phyloP scores from a whole-genome alignment of 2,888 invertebrate species.

The Cerceris ruficornis region DNA sequence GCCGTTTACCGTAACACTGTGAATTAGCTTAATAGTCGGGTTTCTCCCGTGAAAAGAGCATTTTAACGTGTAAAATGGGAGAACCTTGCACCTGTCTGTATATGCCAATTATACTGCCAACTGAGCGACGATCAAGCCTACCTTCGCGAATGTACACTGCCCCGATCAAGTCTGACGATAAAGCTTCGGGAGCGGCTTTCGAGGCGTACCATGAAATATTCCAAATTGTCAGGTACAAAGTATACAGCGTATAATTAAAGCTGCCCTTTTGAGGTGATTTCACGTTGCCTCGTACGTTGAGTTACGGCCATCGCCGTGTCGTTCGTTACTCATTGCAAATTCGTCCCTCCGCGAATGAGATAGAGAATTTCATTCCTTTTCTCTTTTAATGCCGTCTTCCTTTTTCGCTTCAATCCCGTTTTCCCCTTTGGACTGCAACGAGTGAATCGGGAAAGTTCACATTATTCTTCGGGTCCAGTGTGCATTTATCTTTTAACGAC shows the following conservation, averaged over 20 bases:
- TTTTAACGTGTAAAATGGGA: conserved; percentile 34
- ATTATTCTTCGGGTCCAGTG: too few relatives aligned
- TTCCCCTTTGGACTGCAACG: too few relatives aligned
- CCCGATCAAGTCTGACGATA: conserved; percentile 13
- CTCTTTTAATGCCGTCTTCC: too few relatives aligned
- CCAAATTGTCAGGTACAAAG: conserved; percentile 29
- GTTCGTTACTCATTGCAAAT: too few relatives aligned
- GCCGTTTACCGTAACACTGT: not conserved
- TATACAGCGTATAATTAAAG: conserved; percentile 32
- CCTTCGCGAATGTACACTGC: conserved; percentile 12
- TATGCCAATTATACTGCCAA: conserved; percentile 42
- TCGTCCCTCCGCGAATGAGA: too few relatives aligned
- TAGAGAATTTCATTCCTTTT: too few relatives aligned
- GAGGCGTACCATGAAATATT: conserved; percentile 2
- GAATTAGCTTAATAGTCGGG: conserved; percentile 39
- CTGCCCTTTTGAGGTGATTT: conserved; percentile 3
- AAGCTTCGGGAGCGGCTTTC: conserved; percentile 5
- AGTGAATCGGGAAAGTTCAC: too few relatives aligned
- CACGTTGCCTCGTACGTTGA: not conserved
- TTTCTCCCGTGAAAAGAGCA: conserved; percentile 10
- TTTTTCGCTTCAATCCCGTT: too few relatives aligned
- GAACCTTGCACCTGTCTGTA: conserved; percentile 30
- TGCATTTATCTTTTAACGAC: too few relatives aligned
- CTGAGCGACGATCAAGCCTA: conserved; percentile 25
- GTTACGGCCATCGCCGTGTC: not conserved